Evolutionary conservation across 2,797 vertebrate genomes (phyloP), one percentile per base, ranked within the genome.

Genomic region (Ataeniobius toweri): DNA sequence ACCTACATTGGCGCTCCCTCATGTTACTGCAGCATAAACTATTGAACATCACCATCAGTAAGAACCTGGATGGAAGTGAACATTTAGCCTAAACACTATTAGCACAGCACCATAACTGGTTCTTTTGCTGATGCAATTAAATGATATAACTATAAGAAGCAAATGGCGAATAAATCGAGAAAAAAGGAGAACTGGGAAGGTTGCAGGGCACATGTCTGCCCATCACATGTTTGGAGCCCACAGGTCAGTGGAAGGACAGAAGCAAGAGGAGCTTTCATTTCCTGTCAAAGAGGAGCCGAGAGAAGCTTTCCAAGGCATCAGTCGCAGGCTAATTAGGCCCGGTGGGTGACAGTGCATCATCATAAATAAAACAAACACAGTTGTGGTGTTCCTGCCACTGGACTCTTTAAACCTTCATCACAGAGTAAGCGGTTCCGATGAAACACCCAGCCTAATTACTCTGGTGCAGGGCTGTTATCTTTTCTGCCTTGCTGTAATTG

Each of bases 321-420:
- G 95, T 96, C 95, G 93, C 92, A 71, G 93, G 94, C 94, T 98
- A 98, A 98, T 97, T 98, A 96, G 97, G 92, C 97, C 96, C 95
- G 92, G 97, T 96, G 96, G 96, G 96, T 95, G 96, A 96, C 96
- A 95, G 80, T 86, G 94, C 93, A 91, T 94, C 93, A 86, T 90
- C 86, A 93, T 94, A 94, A 96, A 96, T 96, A 97, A 98, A 97
- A 97, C 96, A 97, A 97, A 97, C 96, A 96, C 91, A 94, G 94
- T 95, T 93, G 93, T 94, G 91, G 87, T 91, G 69, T 89, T 92
- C 86, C 87, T 91, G 93, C 92, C 93, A 95, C 94, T 94, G 87
- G 92, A 94, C 93, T 95, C 96, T 93, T 96, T 96, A 95, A 94
- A 92, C 89, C 9, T 3, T 86, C 92, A 94, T 94, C 94, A 96